Evolutionary conservation across 2,113 vertebrate genomes (phyloP), one percentile per base, ranked within the genome.

Genomic region (Alosa alosa): DNA sequence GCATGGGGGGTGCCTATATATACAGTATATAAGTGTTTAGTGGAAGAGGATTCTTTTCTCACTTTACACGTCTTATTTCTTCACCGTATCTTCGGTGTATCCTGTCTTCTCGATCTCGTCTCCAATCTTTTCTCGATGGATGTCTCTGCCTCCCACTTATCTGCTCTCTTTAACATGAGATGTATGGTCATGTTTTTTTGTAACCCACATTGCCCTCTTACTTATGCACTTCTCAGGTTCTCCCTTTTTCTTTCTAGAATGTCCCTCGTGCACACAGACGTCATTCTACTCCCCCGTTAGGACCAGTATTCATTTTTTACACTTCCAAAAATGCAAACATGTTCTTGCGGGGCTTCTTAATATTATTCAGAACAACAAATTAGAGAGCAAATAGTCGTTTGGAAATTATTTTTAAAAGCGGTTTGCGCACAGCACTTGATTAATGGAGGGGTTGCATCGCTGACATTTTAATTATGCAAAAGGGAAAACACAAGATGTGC

Each of bases 391-490:
- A 92, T 64, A 88, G 84, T 81, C 25, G 57, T 91, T 86, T 89
- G 84, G 89, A 88, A 89, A 87, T 88, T 83, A 84, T 84, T 82
- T 86, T 81, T 84, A 22, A 83, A 88, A 86, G 83, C 82, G 81
- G 86, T 88, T 89, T 81, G 72, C 75, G 81, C 84, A 88, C 84
- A 84, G 88, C 60, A 82, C 49, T 15, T 91, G 93, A 94, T 94
- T 91, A 89, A 94, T 93, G 88, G 86, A 86, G 88, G 50, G 52
- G 87, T 82, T 86, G 22, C 75, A 81, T 89, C 87, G 93, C 86
- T 88, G 92, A 93, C 92, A 92, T 90, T 84, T 93, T 92, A 91
- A 93, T 91, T 91, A 90, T 90, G 84, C 87, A 87, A 84, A 89
- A 86, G 88, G 88, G 87, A 91, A 93, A 92, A 91, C 89, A 89